phyloP scores from a whole-genome alignment of 2,888 invertebrate genomes.

The Sphecodes monilicornis region DNA sequence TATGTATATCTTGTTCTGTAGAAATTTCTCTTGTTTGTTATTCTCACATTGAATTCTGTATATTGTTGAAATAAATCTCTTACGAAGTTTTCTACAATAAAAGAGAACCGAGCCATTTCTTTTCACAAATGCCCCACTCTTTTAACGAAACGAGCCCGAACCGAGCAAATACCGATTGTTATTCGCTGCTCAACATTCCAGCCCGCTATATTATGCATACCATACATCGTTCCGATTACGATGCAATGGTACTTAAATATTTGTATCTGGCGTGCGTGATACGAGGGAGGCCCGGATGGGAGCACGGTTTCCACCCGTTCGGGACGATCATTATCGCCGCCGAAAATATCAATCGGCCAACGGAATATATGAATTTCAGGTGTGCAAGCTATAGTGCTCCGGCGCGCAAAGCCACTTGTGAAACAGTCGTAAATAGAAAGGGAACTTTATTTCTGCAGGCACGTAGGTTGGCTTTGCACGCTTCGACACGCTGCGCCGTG shows the following conservation, averaged over 20 bases:
- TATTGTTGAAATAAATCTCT: no score
- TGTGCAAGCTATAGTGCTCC: not conserved
- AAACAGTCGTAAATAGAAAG: conserved; percentile 35
- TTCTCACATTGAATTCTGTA: no score
- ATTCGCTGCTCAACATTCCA: not conserved
- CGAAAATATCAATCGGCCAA: not conserved
- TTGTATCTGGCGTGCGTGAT: not conserved
- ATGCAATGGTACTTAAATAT: not conserved
- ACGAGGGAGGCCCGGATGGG: not conserved
- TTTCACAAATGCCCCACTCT: not conserved
- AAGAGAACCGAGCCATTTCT: conserved; percentile 1
- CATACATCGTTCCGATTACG: conserved; percentile 9
- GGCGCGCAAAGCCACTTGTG: conserved; percentile 17
- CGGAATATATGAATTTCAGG: conserved; percentile 11
- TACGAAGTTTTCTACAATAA: no score
- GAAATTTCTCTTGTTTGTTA: no score
- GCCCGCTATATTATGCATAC: conserved; percentile 28
- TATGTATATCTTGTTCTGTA: no score
- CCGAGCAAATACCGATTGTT: not conserved
- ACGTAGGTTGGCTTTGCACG: conserved; percentile 23
- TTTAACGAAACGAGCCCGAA: not conserved
- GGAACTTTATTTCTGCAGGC: conserved; percentile 38
- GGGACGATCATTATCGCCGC: not conserved
- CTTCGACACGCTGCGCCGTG: conserved; percentile 32
- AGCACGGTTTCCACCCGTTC: not conserved